These are phyloP conservation scores for Cottus gobio DNA, from an alignment of 2,113 vertebrate species.

Conservation along the genomic window DNA sequence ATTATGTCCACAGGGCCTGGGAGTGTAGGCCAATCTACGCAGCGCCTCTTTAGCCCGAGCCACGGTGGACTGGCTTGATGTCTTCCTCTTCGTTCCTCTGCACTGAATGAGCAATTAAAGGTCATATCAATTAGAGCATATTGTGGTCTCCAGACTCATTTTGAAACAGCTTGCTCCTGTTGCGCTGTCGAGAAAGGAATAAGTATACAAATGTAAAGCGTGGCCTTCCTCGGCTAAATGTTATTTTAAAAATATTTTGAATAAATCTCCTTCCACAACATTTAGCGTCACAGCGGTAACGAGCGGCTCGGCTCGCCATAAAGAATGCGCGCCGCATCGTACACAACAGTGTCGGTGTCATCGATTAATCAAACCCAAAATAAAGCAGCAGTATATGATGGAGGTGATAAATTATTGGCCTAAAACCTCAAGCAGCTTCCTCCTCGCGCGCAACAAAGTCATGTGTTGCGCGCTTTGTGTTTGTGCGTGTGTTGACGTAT, in stretches of 20 bases:
- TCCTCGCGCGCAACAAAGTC: not conserved
- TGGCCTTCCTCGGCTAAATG: constrained; percentile 47
- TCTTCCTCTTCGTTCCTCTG: constrained; percentile 82
- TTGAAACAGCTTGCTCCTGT: constrained; percentile 82
- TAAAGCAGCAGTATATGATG: not conserved
- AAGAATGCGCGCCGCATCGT: not conserved
- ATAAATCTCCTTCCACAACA: constrained; percentile 17
- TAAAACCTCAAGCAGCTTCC: not conserved
- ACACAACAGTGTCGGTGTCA: not conserved
- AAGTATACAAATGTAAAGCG: constrained; percentile 66
- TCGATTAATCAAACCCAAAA: constrained; percentile 29
- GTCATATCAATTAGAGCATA: constrained; percentile 88
- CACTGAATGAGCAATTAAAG: constrained; percentile 86
- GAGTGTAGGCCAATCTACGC: constrained; percentile 80
- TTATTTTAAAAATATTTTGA: constrained; percentile 35
- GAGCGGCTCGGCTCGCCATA: constrained; percentile 14
- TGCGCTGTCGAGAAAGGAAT: constrained; percentile 67
- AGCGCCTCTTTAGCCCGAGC: constrained; percentile 79
- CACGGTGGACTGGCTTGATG: constrained; percentile 84
- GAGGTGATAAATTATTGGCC: not conserved
- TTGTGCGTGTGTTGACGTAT: not conserved
- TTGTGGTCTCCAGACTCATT: constrained; percentile 85
- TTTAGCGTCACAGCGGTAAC: constrained; percentile 25
- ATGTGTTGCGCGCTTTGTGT: not conserved
- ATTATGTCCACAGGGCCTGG: constrained; percentile 85